Conservation (phyloP, 2,797 vertebrate species). For the Gymnoscopelus braueri region DNA sequence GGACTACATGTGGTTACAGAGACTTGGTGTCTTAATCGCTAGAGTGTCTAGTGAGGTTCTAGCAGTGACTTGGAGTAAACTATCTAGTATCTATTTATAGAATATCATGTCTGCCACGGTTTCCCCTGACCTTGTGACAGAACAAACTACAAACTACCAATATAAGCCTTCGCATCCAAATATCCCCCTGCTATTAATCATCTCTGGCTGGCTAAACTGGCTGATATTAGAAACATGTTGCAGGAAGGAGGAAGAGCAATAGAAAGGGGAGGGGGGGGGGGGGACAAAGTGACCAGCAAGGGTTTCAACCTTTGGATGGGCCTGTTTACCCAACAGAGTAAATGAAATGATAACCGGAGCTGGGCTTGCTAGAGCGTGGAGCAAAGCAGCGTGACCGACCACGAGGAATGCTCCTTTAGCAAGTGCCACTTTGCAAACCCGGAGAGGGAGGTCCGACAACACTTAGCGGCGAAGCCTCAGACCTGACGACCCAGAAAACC, state of each 20-base stretch:
- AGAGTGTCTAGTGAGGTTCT: not conserved
- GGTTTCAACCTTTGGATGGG: constrained; percentile 46
- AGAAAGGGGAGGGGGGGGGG: not conserved
- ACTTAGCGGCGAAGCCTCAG: constrained; percentile 47
- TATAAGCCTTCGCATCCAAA: constrained; percentile 28
- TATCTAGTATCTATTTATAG: no score
- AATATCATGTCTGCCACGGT: constrained; percentile 37
- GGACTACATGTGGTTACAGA: not conserved
- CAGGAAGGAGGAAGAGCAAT: not conserved
- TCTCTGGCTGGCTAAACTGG: constrained; percentile 14
- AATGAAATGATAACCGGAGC: constrained; percentile 67
- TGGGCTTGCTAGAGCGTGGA: constrained; percentile 52
- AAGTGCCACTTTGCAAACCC: constrained; percentile 54
- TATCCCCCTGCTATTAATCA: constrained; percentile 37
- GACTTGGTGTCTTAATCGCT: constrained; percentile 7
- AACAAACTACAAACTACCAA: constrained; percentile 48
- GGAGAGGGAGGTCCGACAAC: constrained; percentile 53
- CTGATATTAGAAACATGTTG: constrained; percentile 5
- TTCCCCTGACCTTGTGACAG: constrained; percentile 52
- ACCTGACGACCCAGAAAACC: constrained; percentile 56
- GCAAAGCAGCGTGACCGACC: constrained; percentile 63
- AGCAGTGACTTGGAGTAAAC: no score
- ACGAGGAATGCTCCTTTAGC: constrained; percentile 69
- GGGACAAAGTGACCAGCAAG: constrained; percentile 21
- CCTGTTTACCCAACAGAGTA: constrained; percentile 69